Conservation (phyloP, 2,113 vertebrate species). For the Tor tambroides region DNA sequence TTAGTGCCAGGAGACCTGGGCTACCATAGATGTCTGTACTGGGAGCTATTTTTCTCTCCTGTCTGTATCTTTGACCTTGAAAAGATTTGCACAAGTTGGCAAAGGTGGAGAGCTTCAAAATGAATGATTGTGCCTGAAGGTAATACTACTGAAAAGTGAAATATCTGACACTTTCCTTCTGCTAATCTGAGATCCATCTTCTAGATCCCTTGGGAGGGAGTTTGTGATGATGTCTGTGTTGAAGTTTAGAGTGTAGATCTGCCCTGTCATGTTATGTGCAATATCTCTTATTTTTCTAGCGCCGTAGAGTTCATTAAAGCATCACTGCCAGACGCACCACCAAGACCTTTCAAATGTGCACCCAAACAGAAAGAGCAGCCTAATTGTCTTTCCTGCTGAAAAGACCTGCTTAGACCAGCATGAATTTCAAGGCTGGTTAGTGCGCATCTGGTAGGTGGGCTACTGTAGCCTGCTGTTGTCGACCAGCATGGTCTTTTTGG, state of each 20-base stretch:
- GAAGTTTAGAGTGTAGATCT: not conserved
- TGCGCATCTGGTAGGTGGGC: not conserved
- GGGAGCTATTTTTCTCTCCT: not conserved
- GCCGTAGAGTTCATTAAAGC: not conserved
- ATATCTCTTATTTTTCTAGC: not conserved
- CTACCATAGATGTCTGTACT: not conserved
- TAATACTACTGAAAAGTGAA: not conserved
- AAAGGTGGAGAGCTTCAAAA: not conserved
- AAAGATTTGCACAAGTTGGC: conserved; percentile 15
- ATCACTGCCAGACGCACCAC: not conserved
- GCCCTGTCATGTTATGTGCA: not conserved
- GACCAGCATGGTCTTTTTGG: not conserved
- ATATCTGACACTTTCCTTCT: not conserved
- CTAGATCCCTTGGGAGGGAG: not conserved
- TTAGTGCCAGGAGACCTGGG: not conserved
- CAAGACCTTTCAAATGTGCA: conserved; percentile 26
- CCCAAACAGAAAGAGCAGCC: conserved; percentile 2
- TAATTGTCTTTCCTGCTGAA: conserved; percentile 33
- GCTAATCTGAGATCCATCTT: not conserved
- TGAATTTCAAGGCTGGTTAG: not conserved
- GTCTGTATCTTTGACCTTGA: not conserved
- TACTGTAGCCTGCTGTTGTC: not conserved
- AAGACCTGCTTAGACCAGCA: not conserved
- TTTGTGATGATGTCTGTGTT: not conserved
- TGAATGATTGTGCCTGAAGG: conserved; percentile 2